Evolutionary conservation across 2,888 invertebrate genomes (phyloP), one percentile per base, ranked within the genome.

Genomic region (Campaea margaritaria): DNA sequence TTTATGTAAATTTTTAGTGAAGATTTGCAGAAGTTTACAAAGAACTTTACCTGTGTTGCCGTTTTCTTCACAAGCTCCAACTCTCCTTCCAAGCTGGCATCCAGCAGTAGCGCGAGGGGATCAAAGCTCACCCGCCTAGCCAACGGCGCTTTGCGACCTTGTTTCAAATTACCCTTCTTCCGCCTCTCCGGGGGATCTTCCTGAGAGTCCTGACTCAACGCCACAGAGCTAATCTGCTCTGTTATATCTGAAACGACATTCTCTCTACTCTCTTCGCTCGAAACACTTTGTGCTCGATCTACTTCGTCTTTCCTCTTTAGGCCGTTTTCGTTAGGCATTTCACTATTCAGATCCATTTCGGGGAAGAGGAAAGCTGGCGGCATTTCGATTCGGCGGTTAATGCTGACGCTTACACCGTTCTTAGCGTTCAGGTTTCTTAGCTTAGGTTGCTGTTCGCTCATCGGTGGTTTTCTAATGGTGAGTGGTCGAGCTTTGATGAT

Each of bases 51-150:
- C 94, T 98, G 97, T 82, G 96, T 95, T 61, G 99, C 98, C 48
- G 99, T 99, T 87, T 97, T 97, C 91, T 96, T 97, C 39, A 99
- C 99, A 68, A 99, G 94, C 81, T 99, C 99, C 80, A 99, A 93
- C 86, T 99, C 99, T 42, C 99, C 99, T 88, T 99, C 99, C 69
- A 99, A 94, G 75, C 99, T 98, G 45, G 99, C 99, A 88, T 99
- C 99, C 77, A 99, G 93, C 48, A 99, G 93, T 49, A 99, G 93
- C 0, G 99, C 99, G 75, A 99, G 93, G 15, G 99, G 99, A 93
- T 99, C 99, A 82, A 99, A 99, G 83, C 98, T 98, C 38, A 99
- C 99, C 61, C 98, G 93, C 68, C 98, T 93, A 4, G 96, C 94
- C 36, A 96, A 81, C 75, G 96, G 96, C 21, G 94, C 94, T 74